Evolutionary conservation across 2,113 vertebrate species (phyloP).

Genomic region (Lepidothrix coronata): DNA sequence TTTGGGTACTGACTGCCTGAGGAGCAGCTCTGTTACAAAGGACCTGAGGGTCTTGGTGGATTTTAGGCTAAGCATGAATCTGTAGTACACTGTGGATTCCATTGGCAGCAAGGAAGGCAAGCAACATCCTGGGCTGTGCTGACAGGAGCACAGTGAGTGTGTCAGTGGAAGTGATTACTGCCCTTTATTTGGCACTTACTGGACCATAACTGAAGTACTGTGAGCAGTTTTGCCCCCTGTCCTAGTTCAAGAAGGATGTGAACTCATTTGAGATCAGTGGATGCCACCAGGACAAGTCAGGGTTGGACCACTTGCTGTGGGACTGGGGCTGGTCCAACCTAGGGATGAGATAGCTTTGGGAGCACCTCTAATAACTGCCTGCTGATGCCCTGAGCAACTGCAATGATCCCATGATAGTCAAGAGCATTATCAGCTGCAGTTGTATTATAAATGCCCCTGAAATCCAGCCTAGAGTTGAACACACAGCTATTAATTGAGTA

Average conservation of each 20-base stretch:
- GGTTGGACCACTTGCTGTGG: neutral
- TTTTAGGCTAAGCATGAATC: neutral
- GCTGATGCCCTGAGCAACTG: neutral
- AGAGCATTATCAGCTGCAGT: neutral
- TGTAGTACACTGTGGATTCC: rapidly evolving
- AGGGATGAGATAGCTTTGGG: neutral
- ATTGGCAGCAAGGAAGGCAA: neutral
- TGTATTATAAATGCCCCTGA: neutral
- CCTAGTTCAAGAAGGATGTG: neutral
- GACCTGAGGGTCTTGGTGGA: neutral
- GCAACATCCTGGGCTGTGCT: neutral
- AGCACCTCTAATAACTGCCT: neutral
- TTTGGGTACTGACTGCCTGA: neutral
- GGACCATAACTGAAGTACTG: neutral
- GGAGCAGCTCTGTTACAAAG: neutral
- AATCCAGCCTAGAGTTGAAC: neutral
- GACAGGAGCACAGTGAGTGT: neutral
- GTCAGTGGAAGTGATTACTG: neutral
- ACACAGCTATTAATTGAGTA: neutral
- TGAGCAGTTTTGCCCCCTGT: rapidly evolving
- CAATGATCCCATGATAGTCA: neutral
- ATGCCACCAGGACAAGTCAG: neutral
- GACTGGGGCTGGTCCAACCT: neutral
- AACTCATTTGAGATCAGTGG: neutral
- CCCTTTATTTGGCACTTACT: neutral